Evolutionary conservation across 2,797 vertebrate species (phyloP), one percentile per base, ranked within the genome.

Genomic region (Enteromius trimaculatus): DNA sequence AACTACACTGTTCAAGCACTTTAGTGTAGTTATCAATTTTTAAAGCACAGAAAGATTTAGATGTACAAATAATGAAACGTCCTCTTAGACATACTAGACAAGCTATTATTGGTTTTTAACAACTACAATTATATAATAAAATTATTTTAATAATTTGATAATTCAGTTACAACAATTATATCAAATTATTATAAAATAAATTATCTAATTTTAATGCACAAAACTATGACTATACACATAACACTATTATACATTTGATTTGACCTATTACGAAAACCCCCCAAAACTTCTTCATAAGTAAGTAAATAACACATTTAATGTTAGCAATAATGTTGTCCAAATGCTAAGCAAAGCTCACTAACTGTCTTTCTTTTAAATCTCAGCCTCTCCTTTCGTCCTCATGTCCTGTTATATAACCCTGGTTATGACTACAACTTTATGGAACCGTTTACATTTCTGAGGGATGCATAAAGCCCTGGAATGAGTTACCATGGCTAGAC

Each of bases 371-470:
- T 37, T 84, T 51, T 51, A 53, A 37, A 62, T 68, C 77, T 75
- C 21, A 66, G 72, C 60, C 21, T 81, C 31, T 72, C 6, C 34
- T 23, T 60, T 66, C 42, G 62, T 44, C 74, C 87, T 64, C 86
- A 85, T 89, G 87, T 90, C 89, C 85, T 81, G 77, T 91, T 90
- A 90, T 69, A 80, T 87, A 92, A 92, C 86, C 1, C 62, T 79
- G 84, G 77, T 49, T 60, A 84, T 62, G 31, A 71, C 81, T 84
- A 86, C 77, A 85, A 65, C 72, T 17, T 80, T 76, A 80, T 31
- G 74, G 14, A 74, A 66, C 4, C 80, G 86, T 88, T 87, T 84
- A 84, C 84, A 84, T 84, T 88, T 76, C 74, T 81, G 77, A 82
- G 84, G 84, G 86, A 87, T 77, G 90, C 89, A 88, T 71, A n/a